phyloP scores from a whole-genome alignment of 2,113 vertebrate species.

The Pituophis catenifer region DNA sequence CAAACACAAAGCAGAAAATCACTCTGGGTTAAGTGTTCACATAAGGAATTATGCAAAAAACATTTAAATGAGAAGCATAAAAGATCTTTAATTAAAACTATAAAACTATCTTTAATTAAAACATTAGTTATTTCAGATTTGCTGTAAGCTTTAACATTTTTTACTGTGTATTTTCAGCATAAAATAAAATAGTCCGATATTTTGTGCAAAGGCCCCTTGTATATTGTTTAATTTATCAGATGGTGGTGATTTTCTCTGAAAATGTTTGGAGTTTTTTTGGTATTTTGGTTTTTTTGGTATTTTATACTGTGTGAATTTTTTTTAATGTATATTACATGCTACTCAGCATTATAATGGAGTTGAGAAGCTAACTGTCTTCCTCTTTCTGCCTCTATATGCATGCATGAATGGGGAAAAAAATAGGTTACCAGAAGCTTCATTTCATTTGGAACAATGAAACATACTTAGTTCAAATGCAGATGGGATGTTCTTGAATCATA shows the following conservation, averaged over 20 bases:
- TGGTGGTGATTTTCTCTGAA: not conserved
- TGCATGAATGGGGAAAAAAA: not conserved
- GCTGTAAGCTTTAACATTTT: not conserved
- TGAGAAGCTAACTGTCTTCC: not conserved
- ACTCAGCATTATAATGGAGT: not conserved
- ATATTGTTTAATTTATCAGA: not conserved
- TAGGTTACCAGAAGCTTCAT: not conserved
- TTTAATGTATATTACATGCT: not conserved
- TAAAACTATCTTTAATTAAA: conserved; percentile 10
- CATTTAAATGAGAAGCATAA: not conserved
- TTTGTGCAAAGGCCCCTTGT: not conserved
- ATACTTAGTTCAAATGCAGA: not conserved
- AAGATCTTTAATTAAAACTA: not conserved
- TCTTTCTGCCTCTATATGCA: not conserved
- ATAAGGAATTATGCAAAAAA: not conserved
- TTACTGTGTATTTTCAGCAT: not conserved
- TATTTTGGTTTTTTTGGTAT: not conserved
- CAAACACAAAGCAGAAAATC: not conserved
- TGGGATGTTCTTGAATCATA: not conserved
- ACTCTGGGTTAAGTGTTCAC: not conserved
- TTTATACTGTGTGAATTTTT: not conserved
- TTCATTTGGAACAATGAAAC: not conserved
- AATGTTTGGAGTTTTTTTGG: too few relatives aligned
- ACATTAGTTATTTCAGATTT: not conserved
- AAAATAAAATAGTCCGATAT: not conserved